A percentile compares a stretch with the other conserved stretches of the same genome.
Evolutionary conservation across 1,140 invertebrate species (phyloP).

Genomic region (Cyrtorhinus lividipennis): DNA sequence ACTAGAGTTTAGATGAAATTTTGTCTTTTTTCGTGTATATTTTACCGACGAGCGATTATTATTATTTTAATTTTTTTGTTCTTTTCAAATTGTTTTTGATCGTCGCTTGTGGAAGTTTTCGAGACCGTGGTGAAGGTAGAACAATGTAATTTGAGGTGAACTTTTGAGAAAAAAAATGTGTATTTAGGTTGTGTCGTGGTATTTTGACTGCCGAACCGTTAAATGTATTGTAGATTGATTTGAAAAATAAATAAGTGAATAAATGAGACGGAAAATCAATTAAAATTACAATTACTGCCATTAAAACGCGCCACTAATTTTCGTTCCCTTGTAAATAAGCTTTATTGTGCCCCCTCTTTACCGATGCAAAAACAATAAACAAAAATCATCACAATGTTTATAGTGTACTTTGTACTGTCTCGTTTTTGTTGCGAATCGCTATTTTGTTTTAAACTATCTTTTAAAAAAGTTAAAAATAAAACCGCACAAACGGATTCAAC

Average conservation of each 20-base stretch:
- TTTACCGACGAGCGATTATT: neutral
- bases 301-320: neutral
- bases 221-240: no score
- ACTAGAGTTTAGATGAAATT: neutral
- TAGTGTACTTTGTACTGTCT: no score
- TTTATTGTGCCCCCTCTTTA: neutral
- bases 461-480: no score
- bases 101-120: no score
- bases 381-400: no score
- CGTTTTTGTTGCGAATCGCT: no score
- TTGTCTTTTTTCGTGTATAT: neutral
- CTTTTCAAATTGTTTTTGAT: no score
- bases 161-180: neutral
- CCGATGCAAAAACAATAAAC: no score
- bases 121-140: constrained; percentile 2
- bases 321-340: neutral
- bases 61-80: neutral
- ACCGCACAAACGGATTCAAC: no score
- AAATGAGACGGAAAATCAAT: neutral
- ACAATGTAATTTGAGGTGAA: no score
- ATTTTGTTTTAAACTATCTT: no score
- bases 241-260: no score
- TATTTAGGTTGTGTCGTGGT: neutral
- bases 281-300: neutral
- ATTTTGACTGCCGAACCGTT: neutral